Conservation (phyloP, 2,797 vertebrate genomes). For the Melanotaenia nigrans region DNA sequence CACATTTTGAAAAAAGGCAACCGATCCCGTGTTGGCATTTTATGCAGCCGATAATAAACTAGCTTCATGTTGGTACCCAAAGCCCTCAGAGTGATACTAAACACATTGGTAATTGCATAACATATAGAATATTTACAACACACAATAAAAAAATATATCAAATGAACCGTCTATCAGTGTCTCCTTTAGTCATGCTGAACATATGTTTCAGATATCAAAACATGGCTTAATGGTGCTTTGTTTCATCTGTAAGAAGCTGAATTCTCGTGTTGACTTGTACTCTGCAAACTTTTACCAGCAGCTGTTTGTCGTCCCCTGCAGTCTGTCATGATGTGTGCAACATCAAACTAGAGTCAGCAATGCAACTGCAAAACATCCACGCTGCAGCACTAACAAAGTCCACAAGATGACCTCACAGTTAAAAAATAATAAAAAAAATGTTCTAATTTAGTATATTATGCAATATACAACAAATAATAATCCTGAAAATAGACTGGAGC, state of each 20-base stretch:
- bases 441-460: not conserved
- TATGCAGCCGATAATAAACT: not conserved
- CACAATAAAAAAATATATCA: no score
- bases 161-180: no score
- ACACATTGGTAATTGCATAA: not conserved
- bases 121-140: not conserved
- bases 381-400: not conserved
- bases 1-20: not conserved
- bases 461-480: not conserved
- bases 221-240: not conserved
- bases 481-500: not conserved
- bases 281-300: not conserved
- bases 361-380: not conserved
- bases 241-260: not conserved
- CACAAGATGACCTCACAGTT: not conserved
- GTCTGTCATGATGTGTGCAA: not conserved
- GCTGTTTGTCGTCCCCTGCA: conserved; percentile 24
- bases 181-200: no score
- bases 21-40: not conserved
- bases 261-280: not conserved
- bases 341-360: not conserved
- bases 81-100: not conserved
- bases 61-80: not conserved
- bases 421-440: not conserved
- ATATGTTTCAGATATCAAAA: no score